Conservation (phyloP, 2,113 vertebrate genomes). For the Recurvirostra avosetta region DNA sequence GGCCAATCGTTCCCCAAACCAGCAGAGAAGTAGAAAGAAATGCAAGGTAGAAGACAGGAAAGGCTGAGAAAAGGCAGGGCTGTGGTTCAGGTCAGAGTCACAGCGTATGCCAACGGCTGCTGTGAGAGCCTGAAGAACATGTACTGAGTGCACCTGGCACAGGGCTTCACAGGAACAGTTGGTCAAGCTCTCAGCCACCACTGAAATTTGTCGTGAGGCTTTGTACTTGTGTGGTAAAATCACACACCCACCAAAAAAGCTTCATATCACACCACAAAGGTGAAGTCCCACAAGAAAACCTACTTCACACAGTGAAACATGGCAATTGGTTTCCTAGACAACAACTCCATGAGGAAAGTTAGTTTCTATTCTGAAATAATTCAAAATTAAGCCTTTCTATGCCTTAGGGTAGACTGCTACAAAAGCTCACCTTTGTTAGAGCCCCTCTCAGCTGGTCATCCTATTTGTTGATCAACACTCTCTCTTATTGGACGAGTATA, state of each 20-base stretch:
- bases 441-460: neutral
- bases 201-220: neutral
- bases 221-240: neutral
- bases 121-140: neutral
- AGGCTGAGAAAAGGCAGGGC: neutral
- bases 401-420: neutral
- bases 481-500: neutral
- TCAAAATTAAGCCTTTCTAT: neutral
- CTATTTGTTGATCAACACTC: neutral
- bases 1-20: neutral
- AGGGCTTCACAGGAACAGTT: neutral
- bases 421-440: neutral
- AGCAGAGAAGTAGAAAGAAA: neutral
- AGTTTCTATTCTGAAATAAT: neutral
- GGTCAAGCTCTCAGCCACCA: neutral
- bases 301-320: neutral
- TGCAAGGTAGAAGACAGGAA: neutral
- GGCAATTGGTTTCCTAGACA: neutral
- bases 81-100: neutral
- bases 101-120: fast-evolving
- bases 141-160: no score
- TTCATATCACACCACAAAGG: neutral
- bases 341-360: neutral
- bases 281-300: neutral
- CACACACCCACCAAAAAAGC: neutral